These are phyloP conservation scores for Agonopterix heracliana DNA, from an alignment of 2,888 invertebrate genomes.

Conservation along the genomic window DNA sequence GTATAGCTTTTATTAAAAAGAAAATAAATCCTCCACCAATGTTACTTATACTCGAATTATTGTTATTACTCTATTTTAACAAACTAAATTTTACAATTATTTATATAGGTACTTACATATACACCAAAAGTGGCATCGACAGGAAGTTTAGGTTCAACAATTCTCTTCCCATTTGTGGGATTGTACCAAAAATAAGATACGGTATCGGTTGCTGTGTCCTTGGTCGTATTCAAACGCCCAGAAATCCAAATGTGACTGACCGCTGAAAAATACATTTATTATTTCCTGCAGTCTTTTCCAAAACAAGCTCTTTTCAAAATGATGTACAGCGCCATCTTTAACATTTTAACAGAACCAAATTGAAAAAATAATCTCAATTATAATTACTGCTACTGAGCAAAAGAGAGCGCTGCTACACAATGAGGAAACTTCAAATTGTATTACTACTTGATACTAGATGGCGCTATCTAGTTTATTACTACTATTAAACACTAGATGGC, in stretches of 20 bases:
- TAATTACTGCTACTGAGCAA: too few species aligned
- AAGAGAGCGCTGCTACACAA: too few species aligned
- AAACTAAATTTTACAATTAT: too few species aligned
- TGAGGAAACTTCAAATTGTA: too few species aligned
- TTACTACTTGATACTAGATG: neutral
- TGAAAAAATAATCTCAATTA: too few species aligned
- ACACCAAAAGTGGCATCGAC: constrained; percentile 19
- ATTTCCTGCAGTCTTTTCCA: neutral
- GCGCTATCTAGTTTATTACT: neutral
- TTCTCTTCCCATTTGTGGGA: constrained; percentile 38
- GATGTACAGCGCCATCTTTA: neutral
- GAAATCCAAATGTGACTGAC: constrained; percentile 62
- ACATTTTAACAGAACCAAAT: neutral
- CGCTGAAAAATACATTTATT: constrained; percentile 31
- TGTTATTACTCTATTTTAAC: too few species aligned
- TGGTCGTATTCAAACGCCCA: constrained; percentile 55
- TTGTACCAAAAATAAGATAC: constrained; percentile 49
- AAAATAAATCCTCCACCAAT: too few species aligned
- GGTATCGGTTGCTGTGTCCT: constrained; percentile 34
- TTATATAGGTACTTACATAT: constrained; percentile 29
- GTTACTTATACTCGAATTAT: too few species aligned
- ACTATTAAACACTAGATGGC: neutral
- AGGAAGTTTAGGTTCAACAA: constrained; percentile 37
- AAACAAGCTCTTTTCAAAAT: neutral
- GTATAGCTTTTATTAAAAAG: too few species aligned